Evolutionary conservation across 2,113 vertebrate genomes (phyloP).

Genomic region (Camarhynchus parvulus): DNA sequence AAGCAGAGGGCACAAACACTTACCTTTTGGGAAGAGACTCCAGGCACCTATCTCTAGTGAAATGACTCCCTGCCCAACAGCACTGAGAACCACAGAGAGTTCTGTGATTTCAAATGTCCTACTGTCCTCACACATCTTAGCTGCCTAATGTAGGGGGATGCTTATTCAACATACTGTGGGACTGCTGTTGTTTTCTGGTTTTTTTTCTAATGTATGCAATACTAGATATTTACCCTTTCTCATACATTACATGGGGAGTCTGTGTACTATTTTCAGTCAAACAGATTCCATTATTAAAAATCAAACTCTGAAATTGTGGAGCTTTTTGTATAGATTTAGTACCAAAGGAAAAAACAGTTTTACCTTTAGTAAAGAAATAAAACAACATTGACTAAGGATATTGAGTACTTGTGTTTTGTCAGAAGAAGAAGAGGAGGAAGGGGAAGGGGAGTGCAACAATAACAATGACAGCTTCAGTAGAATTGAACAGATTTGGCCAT

Average conservation of each 20-base stretch:
- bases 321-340: background rate
- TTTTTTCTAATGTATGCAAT: background rate
- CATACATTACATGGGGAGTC: background rate
- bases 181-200: rapidly evolving
- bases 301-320: background rate
- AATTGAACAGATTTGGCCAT: background rate
- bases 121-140: background rate
- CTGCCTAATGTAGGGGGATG: background rate
- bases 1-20: background rate
- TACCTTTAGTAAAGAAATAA: background rate
- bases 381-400: background rate
- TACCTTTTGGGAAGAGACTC: background rate
- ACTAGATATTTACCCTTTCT: background rate
- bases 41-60: background rate
- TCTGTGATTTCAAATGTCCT: background rate
- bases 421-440: background rate
- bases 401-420: background rate
- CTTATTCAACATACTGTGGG: background rate
- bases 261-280: background rate
- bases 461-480: background rate
- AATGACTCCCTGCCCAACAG: background rate
- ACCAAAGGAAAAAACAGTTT: background rate
- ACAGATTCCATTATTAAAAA: background rate
- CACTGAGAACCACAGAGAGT: background rate
- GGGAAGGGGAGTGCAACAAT: background rate